Percentiles rank a stretch among this genome's conserved stretches.
phyloP scores from a whole-genome alignment of 1,140 invertebrate genomes.

The Grapholita molesta region DNA sequence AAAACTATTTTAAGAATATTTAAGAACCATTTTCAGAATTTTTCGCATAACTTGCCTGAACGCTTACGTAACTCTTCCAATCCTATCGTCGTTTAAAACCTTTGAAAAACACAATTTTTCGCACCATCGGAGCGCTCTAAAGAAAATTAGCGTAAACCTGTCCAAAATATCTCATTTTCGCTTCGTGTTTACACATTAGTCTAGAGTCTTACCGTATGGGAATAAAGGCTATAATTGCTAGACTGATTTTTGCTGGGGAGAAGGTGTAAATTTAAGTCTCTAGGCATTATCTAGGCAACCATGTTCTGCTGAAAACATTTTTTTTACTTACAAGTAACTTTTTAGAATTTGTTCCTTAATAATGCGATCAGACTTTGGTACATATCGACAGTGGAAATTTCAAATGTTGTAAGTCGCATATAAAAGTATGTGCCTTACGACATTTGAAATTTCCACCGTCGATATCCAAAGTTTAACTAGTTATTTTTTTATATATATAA shows the following conservation, averaged over 20 bases:
- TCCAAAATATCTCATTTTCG: conserved; percentile 49
- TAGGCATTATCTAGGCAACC: conserved; percentile 50
- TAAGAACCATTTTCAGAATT: conserved; percentile 30
- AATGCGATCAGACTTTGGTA: no score
- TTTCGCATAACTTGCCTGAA: background rate
- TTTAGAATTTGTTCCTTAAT: background rate
- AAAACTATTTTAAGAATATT: background rate
- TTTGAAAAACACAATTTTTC: conserved; percentile 71
- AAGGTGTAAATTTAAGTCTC: conserved; percentile 35
- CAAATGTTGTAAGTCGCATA: no score
- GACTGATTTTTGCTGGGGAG: conserved; percentile 19
- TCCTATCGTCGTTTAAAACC: conserved; percentile 42
- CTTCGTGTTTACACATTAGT: conserved; percentile 31
- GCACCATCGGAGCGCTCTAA: conserved; percentile 64
- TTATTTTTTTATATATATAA: no score
- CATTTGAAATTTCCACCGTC: no score
- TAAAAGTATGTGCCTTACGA: no score
- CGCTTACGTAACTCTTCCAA: conserved; percentile 18
- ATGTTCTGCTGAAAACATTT: conserved; percentile 58
- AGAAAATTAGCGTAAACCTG: conserved; percentile 60
- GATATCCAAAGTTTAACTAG: no score
- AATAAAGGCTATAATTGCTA: conserved; percentile 36
- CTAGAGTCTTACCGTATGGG: conserved; percentile 13
- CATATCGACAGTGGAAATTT: no score
- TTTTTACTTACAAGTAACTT: conserved; percentile 26